Conservation (phyloP, 2,113 vertebrate species). For the Lipophrys pholis region DNA sequence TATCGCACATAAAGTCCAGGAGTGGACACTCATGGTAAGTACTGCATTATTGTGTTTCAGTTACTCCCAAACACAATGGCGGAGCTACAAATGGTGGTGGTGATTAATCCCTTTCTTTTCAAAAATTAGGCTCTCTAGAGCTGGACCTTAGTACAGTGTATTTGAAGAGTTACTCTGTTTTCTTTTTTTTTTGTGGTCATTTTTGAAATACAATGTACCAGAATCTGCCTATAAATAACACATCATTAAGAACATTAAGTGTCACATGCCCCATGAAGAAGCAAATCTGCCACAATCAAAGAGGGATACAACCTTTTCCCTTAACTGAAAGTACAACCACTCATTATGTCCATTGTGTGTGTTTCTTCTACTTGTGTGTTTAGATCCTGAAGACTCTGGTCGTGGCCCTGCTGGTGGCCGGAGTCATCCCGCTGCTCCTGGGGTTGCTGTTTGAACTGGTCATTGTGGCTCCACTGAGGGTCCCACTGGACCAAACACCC, state of each 20-base stretch:
- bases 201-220: no score
- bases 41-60: conserved; percentile 1
- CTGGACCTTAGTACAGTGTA: not conserved
- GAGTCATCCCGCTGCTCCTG: conserved; percentile 93
- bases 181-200: no score
- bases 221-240: no score
- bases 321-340: not conserved
- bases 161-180: not conserved
- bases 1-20: conserved; percentile 95
- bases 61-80: conserved; percentile 4
- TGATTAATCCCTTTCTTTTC: not conserved
- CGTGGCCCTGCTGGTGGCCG: conserved; percentile 94
- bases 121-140: not conserved
- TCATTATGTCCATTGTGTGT: not conserved
- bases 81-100: not conserved
- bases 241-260: no score
- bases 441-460: conserved; percentile 97
- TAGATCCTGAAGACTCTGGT: conserved; percentile 97
- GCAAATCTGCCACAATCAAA: not conserved
- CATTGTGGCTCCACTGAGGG: conserved; percentile 95
- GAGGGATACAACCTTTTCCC: not conserved
- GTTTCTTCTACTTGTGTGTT: not conserved
- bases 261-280: not conserved
- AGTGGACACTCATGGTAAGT: conserved; percentile 96
- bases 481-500: conserved; percentile 97